Conservation (phyloP, 2,888 invertebrate genomes). For the Eupsilia transversa region DNA sequence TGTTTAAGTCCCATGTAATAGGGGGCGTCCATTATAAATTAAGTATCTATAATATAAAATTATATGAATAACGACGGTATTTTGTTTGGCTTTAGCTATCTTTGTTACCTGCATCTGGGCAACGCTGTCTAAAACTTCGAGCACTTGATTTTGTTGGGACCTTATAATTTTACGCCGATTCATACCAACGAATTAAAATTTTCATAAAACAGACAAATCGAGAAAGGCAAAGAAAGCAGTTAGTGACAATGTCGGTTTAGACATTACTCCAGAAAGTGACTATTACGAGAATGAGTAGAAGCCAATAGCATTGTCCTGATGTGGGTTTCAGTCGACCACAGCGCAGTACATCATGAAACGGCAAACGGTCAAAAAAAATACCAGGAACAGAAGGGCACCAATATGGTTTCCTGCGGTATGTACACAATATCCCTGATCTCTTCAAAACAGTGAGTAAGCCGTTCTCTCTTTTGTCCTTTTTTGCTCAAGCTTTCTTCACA, state of each 20-base stretch:
- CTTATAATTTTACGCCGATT: not conserved
- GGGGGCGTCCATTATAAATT: no score
- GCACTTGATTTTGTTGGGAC: not conserved
- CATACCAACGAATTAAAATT: not conserved
- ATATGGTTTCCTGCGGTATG: not conserved
- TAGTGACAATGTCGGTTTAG: no score
- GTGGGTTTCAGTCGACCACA: not conserved
- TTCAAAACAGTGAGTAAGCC: not conserved
- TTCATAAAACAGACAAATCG: not conserved
- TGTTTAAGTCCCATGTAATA: no score
- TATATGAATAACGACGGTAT: no score
- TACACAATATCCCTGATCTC: conserved; percentile 1
- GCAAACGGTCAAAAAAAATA: not conserved
- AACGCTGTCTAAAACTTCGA: not conserved
- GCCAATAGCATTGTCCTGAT: not conserved
- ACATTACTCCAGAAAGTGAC: not conserved
- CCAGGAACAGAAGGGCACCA: not conserved
- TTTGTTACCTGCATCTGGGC: not conserved
- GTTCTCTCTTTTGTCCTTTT: not conserved
- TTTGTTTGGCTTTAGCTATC: no score
- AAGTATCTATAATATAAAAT: no score
- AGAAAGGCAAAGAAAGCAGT: no score
- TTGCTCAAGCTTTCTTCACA: not conserved
- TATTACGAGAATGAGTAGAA: not conserved
- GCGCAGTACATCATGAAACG: conserved; percentile 1